Conservation (phyloP, 2,797 vertebrate genomes). For the Hydrolagus colliei region DNA sequence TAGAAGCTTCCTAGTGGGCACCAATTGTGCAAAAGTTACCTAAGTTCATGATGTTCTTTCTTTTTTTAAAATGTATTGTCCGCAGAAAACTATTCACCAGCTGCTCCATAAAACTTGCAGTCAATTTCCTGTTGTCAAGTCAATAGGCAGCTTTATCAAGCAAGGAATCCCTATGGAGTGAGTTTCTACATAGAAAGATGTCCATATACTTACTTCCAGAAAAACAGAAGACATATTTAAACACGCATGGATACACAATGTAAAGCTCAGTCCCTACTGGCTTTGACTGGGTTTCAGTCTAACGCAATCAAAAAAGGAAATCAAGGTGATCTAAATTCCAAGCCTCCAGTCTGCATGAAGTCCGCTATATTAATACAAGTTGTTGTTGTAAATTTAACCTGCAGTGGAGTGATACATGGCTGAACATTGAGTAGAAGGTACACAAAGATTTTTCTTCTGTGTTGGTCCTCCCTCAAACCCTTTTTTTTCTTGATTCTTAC, state of each 20-base stretch:
- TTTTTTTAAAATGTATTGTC: neutral
- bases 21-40: too few relatives aligned
- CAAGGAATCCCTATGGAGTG: constrained; percentile 6
- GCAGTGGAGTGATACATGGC: neutral
- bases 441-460: too few relatives aligned
- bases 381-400: neutral
- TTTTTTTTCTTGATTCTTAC: too few relatives aligned
- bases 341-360: too few relatives aligned
- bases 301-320: neutral
- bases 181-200: neutral
- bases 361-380: too few relatives aligned
- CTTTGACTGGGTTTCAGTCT: neutral
- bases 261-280: neutral
- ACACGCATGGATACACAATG: neutral
- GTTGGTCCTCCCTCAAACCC: too few relatives aligned
- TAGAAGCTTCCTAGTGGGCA: too few relatives aligned
- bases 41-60: too few relatives aligned
- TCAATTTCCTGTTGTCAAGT: neutral
- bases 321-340: neutral
- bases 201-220: constrained; percentile 1
- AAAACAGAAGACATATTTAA: neutral
- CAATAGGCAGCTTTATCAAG: neutral
- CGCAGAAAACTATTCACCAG: neutral
- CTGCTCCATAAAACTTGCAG: neutral
- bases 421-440: neutral